A percentile compares a stretch with the other conserved stretches of the same genome.
Conservation (phyloP, 2,888 invertebrate species). For the Pollenia amentaria region DNA sequence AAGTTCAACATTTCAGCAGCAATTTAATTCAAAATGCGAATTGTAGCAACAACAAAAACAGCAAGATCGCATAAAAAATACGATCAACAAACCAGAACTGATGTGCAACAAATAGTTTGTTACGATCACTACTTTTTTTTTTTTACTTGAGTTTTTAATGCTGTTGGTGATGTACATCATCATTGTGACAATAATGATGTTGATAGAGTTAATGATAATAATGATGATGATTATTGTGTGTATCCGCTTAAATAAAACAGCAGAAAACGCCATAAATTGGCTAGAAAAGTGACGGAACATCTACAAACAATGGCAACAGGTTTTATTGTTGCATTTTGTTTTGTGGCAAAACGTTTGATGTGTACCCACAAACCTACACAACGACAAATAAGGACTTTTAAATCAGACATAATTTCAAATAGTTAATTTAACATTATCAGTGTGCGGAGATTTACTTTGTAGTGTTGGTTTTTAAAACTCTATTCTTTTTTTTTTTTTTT, state of each 20-base stretch:
- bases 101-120: slow-evolving; percentile 71
- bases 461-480: no score
- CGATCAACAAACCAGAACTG: slow-evolving; percentile 73
- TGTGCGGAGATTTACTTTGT: slow-evolving; percentile 43
- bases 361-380: slow-evolving; percentile 58
- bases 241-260: slow-evolving; percentile 54
- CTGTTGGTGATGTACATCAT: slow-evolving; percentile 34
- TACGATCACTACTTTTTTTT: slow-evolving; percentile 57
- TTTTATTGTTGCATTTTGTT: slow-evolving; percentile 47
- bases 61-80: slow-evolving; percentile 38
- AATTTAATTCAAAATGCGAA: slow-evolving; percentile 59
- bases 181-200: slow-evolving; percentile 13
- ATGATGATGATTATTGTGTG: slow-evolving; percentile 49
- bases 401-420: slow-evolving; percentile 58
- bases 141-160: slow-evolving; percentile 33
- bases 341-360: slow-evolving; percentile 61
- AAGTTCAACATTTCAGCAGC: slow-evolving; percentile 67
- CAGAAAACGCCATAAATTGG: slow-evolving; percentile 51
- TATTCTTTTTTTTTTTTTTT: background rate
- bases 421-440: slow-evolving; percentile 59
- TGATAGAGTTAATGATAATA: slow-evolving; percentile 39
- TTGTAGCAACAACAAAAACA: slow-evolving; percentile 57
- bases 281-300: slow-evolving; percentile 61
- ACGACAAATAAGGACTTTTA: slow-evolving; percentile 63
- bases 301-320: slow-evolving; percentile 59